Evolutionary conservation across 1,140 invertebrate species (phyloP).

Genomic region (Acromyrmex charruanus): DNA sequence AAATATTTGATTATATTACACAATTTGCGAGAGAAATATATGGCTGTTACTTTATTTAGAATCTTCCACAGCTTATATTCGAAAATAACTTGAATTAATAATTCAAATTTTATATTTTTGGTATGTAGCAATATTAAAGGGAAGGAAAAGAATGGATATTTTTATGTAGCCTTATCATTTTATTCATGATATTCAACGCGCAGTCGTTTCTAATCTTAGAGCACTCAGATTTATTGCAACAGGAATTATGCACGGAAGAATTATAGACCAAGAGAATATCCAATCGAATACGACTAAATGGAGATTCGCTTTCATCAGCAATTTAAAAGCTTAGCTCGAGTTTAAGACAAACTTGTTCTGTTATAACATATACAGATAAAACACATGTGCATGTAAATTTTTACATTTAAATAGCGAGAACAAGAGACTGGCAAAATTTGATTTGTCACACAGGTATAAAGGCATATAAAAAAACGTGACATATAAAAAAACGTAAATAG

Average conservation of each 20-base stretch:
- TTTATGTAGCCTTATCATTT: constrained; percentile 1
- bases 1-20: constrained; percentile 8
- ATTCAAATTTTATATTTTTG: background rate
- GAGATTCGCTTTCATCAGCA: constrained; percentile 42
- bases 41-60: background rate
- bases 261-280: constrained; percentile 41
- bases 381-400: background rate
- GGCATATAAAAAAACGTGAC: too few relatives aligned
- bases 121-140: background rate
- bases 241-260: constrained; percentile 45
- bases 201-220: constrained; percentile 23
- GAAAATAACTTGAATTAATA: constrained; percentile 11
- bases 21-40: background rate
- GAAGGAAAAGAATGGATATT: background rate
- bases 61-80: background rate
- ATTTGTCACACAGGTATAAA: background rate
- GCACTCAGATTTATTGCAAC: constrained; percentile 33
- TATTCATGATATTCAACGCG: constrained; percentile 34
- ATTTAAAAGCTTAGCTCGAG: constrained; percentile 25
- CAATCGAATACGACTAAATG: constrained; percentile 33
- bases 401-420: background rate
- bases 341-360: background rate
- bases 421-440: background rate
- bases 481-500: too few relatives aligned
- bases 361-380: background rate